These are phyloP conservation scores for Pogonocherus hispidulus DNA, from an alignment of 2,888 invertebrate genomes.

Conservation along the genomic window DNA sequence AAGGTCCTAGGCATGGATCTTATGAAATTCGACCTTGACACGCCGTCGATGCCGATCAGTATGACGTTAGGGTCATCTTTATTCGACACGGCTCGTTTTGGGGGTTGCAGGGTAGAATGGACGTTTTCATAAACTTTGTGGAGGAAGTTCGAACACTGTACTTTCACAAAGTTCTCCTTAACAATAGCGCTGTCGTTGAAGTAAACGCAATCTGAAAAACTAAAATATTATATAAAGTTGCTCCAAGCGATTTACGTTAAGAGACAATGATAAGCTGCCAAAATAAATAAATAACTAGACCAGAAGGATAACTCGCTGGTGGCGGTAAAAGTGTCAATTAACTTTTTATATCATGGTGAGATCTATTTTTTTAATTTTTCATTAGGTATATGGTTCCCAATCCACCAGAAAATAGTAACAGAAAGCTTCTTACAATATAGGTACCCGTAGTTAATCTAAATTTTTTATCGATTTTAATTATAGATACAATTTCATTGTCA, in stretches of 20 bases:
- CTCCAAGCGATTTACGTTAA: neutral
- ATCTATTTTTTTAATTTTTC: no score
- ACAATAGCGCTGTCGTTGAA: constrained; percentile 30
- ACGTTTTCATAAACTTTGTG: constrained; percentile 69
- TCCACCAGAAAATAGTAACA: no score
- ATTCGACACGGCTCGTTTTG: constrained; percentile 32
- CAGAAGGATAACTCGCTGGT: no score
- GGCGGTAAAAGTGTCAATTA: no score
- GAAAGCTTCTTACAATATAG: no score
- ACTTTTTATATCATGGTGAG: no score
- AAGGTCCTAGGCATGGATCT: constrained; percentile 82
- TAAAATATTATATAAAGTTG: constrained; percentile 19
- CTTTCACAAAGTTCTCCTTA: constrained; percentile 32
- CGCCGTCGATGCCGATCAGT: constrained; percentile 87
- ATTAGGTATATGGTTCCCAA: no score
- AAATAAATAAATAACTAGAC: no score
- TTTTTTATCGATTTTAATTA: no score
- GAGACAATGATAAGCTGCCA: neutral
- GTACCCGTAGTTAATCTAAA: no score
- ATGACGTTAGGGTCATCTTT: constrained; percentile 74
- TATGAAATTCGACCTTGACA: constrained; percentile 83
- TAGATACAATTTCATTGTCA: no score
- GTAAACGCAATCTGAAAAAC: constrained; percentile 39
- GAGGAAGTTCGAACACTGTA: constrained; percentile 33
- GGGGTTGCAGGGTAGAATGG: constrained; percentile 69